Evolutionary conservation across 2,797 vertebrate genomes (phyloP).

Genomic region (Glyptemys insculpta): DNA sequence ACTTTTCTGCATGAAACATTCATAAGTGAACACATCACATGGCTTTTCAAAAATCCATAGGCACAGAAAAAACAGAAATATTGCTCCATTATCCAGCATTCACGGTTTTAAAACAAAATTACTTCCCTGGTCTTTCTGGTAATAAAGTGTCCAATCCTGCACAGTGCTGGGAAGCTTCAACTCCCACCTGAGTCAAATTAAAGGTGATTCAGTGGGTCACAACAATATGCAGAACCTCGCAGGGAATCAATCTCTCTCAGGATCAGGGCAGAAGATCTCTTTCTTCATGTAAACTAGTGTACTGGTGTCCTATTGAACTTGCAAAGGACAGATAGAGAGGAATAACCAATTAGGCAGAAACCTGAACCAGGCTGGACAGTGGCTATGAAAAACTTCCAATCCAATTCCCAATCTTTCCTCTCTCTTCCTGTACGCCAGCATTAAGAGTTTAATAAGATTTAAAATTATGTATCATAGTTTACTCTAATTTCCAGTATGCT

Average conservation of each 20-base stretch:
- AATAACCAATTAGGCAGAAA: neutral
- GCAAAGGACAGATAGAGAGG: neutral
- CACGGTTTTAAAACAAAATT: neutral
- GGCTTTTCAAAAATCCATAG: neutral
- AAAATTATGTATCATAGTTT: neutral
- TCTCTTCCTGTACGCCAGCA: neutral
- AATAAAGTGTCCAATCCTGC: neutral
- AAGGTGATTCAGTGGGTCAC: neutral
- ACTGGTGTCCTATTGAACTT: neutral
- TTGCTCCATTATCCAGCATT: neutral
- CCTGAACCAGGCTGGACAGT: neutral
- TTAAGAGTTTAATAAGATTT: neutral
- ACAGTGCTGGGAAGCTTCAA: neutral
- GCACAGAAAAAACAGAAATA: neutral
- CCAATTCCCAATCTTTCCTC: neutral
- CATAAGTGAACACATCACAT: neutral
- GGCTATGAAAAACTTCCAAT: neutral
- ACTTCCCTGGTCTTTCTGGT: neutral
- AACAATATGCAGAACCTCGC: neutral
- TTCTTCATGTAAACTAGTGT: neutral
- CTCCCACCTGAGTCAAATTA: neutral
- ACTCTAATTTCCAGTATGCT: neutral
- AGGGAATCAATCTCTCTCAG: neutral
- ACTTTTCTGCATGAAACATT: neutral
- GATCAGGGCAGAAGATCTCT: neutral